phyloP scores from a whole-genome alignment of 2,797 vertebrate species.

The Hipposideros larvatus region DNA sequence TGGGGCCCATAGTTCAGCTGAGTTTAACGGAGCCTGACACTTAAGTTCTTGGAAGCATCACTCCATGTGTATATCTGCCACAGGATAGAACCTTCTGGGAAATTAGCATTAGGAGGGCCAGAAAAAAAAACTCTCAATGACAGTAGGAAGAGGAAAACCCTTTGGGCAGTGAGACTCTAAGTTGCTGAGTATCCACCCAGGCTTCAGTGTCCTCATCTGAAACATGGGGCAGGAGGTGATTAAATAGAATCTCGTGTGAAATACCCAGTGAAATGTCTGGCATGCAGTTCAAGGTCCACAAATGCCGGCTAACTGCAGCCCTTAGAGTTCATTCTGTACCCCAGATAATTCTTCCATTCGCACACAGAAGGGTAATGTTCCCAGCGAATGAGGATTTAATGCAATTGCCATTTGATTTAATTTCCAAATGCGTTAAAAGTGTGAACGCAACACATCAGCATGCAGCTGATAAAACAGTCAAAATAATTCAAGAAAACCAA shows the following conservation, averaged over 20 bases:
- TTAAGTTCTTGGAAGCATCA: neutral
- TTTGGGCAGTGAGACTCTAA: neutral
- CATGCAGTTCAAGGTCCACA: neutral
- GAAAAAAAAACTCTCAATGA: neutral
- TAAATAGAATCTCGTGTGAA: neutral
- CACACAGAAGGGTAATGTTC: conserved; percentile 69
- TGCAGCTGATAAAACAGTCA: conserved; percentile 81
- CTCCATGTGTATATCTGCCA: neutral
- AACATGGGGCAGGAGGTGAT: neutral
- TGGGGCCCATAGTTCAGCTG: neutral
- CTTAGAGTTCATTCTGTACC: neutral
- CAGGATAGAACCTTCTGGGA: neutral
- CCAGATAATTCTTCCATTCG: conserved; percentile 51
- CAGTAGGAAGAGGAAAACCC: neutral
- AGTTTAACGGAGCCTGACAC: neutral
- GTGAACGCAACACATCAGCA: conserved; percentile 81
- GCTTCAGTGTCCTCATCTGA: neutral
- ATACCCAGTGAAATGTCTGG: neutral
- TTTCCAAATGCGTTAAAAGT: conserved; percentile 79
- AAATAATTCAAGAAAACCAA: conserved; percentile 83
- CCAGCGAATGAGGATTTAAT: conserved; percentile 69
- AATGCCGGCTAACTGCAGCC: neutral
- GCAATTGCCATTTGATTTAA: conserved; percentile 81
- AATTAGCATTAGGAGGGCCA: neutral
- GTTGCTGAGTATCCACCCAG: neutral